phyloP scores from a whole-genome alignment of 2,797 vertebrate genomes.

The Lagorchestes hirsutus region DNA sequence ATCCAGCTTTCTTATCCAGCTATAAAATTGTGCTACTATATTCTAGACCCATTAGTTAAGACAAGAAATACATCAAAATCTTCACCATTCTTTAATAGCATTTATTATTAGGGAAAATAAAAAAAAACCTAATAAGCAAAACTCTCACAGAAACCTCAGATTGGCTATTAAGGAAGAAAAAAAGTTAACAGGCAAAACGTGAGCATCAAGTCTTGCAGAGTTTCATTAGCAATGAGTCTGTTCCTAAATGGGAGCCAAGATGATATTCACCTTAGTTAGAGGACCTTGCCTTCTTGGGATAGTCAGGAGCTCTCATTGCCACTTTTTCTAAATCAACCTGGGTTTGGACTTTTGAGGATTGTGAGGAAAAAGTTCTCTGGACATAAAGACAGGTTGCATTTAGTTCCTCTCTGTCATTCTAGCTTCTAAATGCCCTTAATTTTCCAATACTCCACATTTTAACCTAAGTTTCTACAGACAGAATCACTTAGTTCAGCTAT shows the following conservation, averaged over 20 bases:
- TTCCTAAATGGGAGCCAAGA: conserved; percentile 22
- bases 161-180: neutral
- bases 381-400: conserved; percentile 48
- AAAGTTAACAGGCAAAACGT: neutral
- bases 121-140: neutral
- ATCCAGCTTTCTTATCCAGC: neutral
- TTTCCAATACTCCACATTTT: conserved; percentile 52
- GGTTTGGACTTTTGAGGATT: conserved; percentile 55
- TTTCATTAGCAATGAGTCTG: neutral
- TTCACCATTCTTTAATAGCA: neutral
- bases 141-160: neutral
- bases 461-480: conserved; percentile 49
- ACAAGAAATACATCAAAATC: neutral
- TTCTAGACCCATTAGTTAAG: conserved; percentile 17
- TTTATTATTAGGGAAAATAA: neutral
- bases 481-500: conserved; percentile 12
- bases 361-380: conserved; percentile 46
- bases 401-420: conserved; percentile 52
- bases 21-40: neutral
- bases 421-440: conserved; percentile 59
- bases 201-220: conserved; percentile 6
- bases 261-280: neutral
- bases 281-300: neutral
- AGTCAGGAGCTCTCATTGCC: conserved; percentile 31
- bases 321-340: conserved; percentile 23